These are phyloP conservation scores for Apaloderma vittatum DNA, from an alignment of 2,113 vertebrate species.

Conservation along the genomic window DNA sequence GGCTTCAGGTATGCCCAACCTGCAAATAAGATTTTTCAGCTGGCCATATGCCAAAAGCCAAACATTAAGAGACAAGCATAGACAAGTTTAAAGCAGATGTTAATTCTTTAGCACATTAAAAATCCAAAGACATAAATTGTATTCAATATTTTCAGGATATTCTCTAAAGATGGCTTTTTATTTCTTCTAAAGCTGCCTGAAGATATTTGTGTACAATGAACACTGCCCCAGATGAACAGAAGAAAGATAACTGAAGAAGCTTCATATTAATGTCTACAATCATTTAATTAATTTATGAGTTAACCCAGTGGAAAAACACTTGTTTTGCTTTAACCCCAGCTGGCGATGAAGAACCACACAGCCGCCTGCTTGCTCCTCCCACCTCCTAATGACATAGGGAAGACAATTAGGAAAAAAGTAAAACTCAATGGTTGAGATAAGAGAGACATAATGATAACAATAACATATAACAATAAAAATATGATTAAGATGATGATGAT, in stretches of 20 bases:
- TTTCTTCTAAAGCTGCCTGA: neutral
- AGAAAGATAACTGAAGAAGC: neutral
- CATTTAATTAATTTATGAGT: neutral
- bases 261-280: neutral
- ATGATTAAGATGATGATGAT: too few relatives aligned
- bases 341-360: neutral
- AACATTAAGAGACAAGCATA: neutral
- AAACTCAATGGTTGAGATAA: neutral
- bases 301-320: neutral
- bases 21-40: neutral
- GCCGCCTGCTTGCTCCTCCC: neutral
- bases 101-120: neutral
- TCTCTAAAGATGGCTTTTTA: neutral
- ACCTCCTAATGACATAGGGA: neutral
- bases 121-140: neutral
- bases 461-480: neutral
- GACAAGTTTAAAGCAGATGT: neutral
- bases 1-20: neutral
- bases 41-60: neutral
- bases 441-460: neutral
- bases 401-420: neutral
- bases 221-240: neutral
- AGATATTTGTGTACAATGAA: neutral
- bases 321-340: neutral
- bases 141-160: neutral